Percentiles rank a stretch among this genome's conserved stretches.
These are phyloP conservation scores for Esperia sulphurella DNA, from an alignment of 2,888 invertebrate species.

Conservation along the genomic window DNA sequence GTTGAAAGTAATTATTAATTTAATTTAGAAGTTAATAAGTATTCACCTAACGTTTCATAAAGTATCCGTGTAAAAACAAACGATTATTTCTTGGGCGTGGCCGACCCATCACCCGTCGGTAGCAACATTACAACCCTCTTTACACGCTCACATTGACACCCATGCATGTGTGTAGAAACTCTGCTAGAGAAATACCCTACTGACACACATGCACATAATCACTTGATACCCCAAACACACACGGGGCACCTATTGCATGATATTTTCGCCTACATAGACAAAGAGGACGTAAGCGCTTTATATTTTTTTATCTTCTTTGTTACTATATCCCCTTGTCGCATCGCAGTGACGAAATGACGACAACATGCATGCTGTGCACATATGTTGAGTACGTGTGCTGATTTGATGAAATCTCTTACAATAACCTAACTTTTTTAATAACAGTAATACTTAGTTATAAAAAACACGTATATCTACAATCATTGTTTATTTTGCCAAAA, in stretches of 20 bases:
- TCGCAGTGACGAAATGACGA: conserved; percentile 37
- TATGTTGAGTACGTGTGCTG: conserved; percentile 23
- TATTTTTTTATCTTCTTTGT: conserved; percentile 67
- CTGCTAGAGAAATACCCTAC: no score
- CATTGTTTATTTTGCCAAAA: no score
- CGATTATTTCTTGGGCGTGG: conserved; percentile 65
- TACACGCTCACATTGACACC: conserved; percentile 22
- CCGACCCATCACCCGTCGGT: conserved; percentile 51
- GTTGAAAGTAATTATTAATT: no score
- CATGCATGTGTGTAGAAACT: conserved; percentile 13
- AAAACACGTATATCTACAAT: no score
- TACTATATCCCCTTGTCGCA: conserved; percentile 35
- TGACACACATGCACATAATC: conserved; percentile 25
- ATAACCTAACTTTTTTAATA: no score
- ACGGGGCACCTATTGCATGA: conserved; percentile 23
- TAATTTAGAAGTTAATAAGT: not conserved
- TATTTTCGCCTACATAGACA: conserved; percentile 54
- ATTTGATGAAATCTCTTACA: conserved; percentile 18
- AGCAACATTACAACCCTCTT: conserved; percentile 53
- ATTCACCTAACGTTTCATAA: conserved; percentile 10
- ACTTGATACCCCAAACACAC: conserved; percentile 44
- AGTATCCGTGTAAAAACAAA: conserved; percentile 47
- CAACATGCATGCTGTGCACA: conserved; percentile 23
- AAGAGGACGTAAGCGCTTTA: conserved; percentile 69
- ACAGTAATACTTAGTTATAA: no score